Evolutionary conservation across 2,888 invertebrate genomes (phyloP).

Genomic region (Scotopteryx bipunctaria): DNA sequence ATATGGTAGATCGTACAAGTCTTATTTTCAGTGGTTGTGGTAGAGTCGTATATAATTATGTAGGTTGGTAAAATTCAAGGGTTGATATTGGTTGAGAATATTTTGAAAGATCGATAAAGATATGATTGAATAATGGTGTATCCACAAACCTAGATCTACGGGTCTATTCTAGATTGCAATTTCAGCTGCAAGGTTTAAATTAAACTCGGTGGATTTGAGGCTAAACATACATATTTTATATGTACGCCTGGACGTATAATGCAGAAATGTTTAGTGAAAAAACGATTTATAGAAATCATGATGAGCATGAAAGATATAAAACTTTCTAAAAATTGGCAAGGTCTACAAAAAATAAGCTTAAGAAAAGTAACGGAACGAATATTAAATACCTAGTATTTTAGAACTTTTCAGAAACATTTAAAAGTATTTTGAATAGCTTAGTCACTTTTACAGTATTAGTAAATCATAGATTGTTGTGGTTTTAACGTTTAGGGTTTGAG

Average conservation of each 20-base stretch:
- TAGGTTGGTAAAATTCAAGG: too few species aligned
- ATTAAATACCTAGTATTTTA: constrained; percentile 23
- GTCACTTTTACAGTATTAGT: constrained; percentile 37
- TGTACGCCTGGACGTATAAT: too few species aligned
- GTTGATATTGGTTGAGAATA: too few species aligned
- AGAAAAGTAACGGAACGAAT: constrained; percentile 13
- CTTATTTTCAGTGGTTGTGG: constrained; percentile 18
- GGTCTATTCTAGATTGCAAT: too few species aligned
- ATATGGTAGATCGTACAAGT: constrained; percentile 85
- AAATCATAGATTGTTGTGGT: constrained; percentile 26
- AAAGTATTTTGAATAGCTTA: constrained; percentile 34
- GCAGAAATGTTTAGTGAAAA: too few species aligned
- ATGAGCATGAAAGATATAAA: neutral
- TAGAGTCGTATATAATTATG: neutral
- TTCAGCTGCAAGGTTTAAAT: too few species aligned
- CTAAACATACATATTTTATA: too few species aligned
- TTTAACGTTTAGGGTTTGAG: constrained; percentile 20
- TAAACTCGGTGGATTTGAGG: too few species aligned
- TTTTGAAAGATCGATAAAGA: too few species aligned
- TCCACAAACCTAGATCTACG: too few species aligned
- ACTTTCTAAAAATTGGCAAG: neutral
- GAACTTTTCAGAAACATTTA: constrained; percentile 19
- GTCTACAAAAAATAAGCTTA: constrained; percentile 7
- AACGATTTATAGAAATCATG: neutral
- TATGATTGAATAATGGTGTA: too few species aligned